Percentiles rank a stretch among this genome's conserved stretches.
phyloP scores from a whole-genome alignment of 2,113 vertebrate species.

The Crypturellus undulatus region DNA sequence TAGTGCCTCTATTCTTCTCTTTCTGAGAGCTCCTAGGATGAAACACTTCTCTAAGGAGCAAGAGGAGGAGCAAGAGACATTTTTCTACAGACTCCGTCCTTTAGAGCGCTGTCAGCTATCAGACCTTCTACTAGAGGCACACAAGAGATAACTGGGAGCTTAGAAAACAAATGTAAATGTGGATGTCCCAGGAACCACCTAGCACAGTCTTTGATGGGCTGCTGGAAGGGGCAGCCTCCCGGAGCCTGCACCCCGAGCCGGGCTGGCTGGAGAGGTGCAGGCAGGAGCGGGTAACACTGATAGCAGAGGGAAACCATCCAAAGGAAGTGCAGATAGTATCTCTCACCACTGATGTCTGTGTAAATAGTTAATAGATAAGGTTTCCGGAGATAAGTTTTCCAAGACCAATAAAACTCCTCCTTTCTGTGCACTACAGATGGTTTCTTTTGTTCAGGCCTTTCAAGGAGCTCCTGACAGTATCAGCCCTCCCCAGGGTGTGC shows the following conservation, averaged over 20 bases:
- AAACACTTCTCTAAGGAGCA: neutral
- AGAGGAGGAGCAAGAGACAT: neutral
- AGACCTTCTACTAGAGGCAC: neutral
- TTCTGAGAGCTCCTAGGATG: neutral
- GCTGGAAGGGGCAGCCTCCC: neutral
- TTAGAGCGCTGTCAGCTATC: neutral
- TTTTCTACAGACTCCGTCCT: neutral
- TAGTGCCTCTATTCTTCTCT: neutral
- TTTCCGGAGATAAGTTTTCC: neutral
- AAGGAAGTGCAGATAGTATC: constrained; percentile 18
- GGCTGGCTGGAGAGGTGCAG: neutral
- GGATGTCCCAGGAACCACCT: neutral
- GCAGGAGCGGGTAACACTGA: neutral
- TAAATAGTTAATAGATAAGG: neutral
- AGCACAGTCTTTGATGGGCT: neutral
- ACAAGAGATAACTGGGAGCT: neutral
- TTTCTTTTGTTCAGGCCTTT: neutral
- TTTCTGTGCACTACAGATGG: neutral
- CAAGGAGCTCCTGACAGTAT: neutral
- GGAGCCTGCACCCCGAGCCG: neutral
- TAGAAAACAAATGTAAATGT: neutral
- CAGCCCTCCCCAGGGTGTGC: neutral
- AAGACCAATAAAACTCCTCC: neutral
- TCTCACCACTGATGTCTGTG: neutral
- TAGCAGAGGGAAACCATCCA: neutral